Evolutionary conservation across 2,113 vertebrate genomes (phyloP).

Genomic region (Puffinus mauretanicus): DNA sequence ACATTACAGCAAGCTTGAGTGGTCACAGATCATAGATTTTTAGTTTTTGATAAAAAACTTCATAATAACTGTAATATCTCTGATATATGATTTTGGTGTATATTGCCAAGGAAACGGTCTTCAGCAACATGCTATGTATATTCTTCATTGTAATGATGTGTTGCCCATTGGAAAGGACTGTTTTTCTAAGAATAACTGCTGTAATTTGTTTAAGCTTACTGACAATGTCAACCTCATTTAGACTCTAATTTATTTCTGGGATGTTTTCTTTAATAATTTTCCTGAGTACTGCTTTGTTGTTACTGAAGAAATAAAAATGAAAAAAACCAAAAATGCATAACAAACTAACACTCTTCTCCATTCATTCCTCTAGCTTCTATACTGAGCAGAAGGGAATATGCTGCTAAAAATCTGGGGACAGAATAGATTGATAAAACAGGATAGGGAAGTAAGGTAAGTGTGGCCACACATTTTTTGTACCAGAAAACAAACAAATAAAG

Average conservation of each 20-base stretch:
- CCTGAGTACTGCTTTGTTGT: neutral
- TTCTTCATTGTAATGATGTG: neutral
- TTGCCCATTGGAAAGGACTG: neutral
- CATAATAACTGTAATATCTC: conserved; percentile 27
- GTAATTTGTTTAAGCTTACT: neutral
- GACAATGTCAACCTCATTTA: neutral
- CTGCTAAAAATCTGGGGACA: neutral
- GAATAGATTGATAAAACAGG: neutral
- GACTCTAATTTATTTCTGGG: neutral
- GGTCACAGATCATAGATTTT: conserved; percentile 46
- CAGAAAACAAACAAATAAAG: neutral
- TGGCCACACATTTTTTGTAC: neutral
- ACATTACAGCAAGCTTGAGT: neutral
- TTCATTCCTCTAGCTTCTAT: neutral
- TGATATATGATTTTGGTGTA: neutral
- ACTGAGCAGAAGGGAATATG: neutral
- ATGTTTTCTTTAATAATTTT: neutral
- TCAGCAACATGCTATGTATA: neutral
- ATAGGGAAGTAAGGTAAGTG: neutral
- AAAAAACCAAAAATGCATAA: neutral
- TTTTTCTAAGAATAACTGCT: neutral
- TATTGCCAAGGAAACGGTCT: neutral
- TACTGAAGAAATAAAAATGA: neutral
- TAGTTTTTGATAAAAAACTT: conserved; percentile 32
- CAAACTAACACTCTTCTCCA: neutral